Conservation (phyloP, 2,797 vertebrate genomes). For the Pseudomugil tenellus region DNA sequence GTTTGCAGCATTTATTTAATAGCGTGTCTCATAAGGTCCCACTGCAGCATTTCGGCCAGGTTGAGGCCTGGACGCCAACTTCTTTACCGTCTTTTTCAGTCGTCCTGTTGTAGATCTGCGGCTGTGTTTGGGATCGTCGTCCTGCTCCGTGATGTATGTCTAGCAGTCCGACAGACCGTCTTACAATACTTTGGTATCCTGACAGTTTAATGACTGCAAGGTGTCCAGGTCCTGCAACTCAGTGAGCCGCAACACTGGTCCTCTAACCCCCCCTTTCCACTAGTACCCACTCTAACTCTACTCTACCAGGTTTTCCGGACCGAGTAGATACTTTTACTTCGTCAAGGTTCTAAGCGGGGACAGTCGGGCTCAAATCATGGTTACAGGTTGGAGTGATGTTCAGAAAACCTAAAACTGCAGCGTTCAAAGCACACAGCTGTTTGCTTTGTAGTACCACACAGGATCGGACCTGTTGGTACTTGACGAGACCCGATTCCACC, state of each 20-base stretch:
- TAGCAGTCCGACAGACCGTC: neutral
- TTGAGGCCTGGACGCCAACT: neutral
- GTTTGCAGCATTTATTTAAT: too few relatives aligned
- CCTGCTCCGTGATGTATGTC: neutral
- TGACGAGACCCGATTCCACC: slow-evolving; percentile 29
- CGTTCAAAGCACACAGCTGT: neutral
- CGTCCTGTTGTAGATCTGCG: neutral
- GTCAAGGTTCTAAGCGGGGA: too few relatives aligned
- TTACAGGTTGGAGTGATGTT: too few relatives aligned
- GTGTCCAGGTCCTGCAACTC: neutral
- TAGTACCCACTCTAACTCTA: too few relatives aligned
- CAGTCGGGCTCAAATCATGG: too few relatives aligned
- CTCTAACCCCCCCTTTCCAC: too few relatives aligned
- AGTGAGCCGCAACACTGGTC: neutral
- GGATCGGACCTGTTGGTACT: neutral
- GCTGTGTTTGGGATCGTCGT: neutral
- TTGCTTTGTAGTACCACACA: too few relatives aligned
- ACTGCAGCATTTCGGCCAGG: neutral
- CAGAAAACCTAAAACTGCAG: neutral
- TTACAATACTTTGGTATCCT: neutral
- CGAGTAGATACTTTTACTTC: too few relatives aligned
- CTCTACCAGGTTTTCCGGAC: too few relatives aligned
- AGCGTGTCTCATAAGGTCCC: too few relatives aligned
- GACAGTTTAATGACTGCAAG: neutral
- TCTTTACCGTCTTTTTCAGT: too few relatives aligned